Evolutionary conservation across 2,113 vertebrate genomes (phyloP).

Genomic region (Scopus umbretta): DNA sequence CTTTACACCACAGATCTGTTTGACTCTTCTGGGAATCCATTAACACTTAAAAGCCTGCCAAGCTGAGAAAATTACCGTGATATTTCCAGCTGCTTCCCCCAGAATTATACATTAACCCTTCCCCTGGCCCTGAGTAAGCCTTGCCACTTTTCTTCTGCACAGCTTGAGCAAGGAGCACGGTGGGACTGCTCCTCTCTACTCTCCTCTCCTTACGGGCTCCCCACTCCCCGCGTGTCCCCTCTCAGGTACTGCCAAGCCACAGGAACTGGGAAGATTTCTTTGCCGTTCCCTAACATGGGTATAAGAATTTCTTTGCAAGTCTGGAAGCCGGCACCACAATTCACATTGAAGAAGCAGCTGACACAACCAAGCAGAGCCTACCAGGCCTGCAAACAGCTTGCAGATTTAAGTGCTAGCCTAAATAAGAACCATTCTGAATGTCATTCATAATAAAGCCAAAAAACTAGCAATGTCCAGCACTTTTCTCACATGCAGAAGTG

Average conservation of each 20-base stretch:
- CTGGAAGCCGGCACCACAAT: background rate
- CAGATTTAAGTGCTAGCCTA: background rate
- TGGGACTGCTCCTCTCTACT: background rate
- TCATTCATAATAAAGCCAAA: background rate
- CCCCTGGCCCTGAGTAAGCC: background rate
- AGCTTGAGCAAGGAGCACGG: background rate
- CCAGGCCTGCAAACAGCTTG: background rate
- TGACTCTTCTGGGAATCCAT: background rate
- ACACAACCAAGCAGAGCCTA: background rate
- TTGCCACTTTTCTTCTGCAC: background rate
- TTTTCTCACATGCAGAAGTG: background rate
- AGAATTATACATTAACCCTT: background rate
- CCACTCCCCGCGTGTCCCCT: fast-evolving
- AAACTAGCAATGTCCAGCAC: background rate
- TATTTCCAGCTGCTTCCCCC: conserved; percentile 4
- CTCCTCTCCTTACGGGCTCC: background rate
- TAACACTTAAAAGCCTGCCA: background rate
- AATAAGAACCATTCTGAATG: background rate
- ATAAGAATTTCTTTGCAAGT: background rate
- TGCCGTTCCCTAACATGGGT: background rate
- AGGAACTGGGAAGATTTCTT: background rate
- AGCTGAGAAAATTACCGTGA: background rate
- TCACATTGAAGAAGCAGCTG: background rate
- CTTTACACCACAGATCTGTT: background rate
- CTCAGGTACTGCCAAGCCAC: background rate